A percentile compares a stretch with the other conserved stretches of the same genome.
Evolutionary conservation across 2,888 invertebrate genomes (phyloP).

Genomic region (Gnatocerus cornutus): DNA sequence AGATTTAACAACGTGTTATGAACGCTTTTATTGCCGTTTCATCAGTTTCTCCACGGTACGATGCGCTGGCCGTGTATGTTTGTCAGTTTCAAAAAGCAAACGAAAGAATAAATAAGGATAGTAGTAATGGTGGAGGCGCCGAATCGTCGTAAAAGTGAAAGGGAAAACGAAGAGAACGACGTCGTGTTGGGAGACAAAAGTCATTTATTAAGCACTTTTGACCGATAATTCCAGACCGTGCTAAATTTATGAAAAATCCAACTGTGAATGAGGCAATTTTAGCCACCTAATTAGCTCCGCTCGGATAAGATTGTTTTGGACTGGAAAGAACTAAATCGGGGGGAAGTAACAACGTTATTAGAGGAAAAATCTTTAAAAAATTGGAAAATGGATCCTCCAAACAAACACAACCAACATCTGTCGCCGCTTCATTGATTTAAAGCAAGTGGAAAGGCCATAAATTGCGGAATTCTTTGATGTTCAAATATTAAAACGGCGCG

Average conservation of each 20-base stretch:
- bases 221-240: conserved; percentile 22
- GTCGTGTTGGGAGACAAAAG: conserved; percentile 36
- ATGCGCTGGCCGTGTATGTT: conserved; percentile 17
- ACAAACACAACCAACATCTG: conserved; percentile 36
- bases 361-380: conserved; percentile 5
- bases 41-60: conserved; percentile 32
- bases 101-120: conserved; percentile 31
- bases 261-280: conserved; percentile 32
- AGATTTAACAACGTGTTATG: conserved; percentile 37
- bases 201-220: conserved; percentile 43
- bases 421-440: conserved; percentile 33
- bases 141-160: conserved; percentile 49
- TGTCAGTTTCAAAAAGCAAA: conserved; percentile 19
- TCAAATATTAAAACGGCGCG: conserved; percentile 31
- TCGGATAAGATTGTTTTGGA: neutral
- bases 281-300: conserved; percentile 25
- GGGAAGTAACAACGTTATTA: neutral
- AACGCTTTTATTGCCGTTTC: conserved; percentile 41
- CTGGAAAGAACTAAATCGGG: neutral
- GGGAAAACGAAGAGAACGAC: conserved; percentile 18
- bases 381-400: conserved; percentile 11
- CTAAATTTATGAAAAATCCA: conserved; percentile 26
- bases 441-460: conserved; percentile 29
- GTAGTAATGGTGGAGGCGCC: conserved; percentile 47
- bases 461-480: conserved; percentile 34